Base-by-base conservation (phyloP, 2,113 vertebrate genomes). In the Aegypius monachus region DNA sequence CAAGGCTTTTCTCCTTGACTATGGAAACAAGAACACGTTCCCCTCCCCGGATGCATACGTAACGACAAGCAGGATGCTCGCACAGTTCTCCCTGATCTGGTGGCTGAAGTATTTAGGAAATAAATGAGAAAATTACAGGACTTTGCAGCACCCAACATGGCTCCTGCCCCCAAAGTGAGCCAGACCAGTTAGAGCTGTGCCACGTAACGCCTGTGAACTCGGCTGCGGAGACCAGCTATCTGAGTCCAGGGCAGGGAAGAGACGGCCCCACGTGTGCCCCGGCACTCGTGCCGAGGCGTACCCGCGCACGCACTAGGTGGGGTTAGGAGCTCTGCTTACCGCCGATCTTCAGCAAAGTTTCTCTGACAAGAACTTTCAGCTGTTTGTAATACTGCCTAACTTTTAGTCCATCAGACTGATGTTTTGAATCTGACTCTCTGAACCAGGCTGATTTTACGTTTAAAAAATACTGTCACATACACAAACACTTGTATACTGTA, bases 271-370 rank as follows among this genome's bases (percentile, higher is more conserved):
- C 0, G 12, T 6, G 9, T 53, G 59, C 13, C 31, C 45, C 8
- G 3, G 26, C 27, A 40, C 43, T 16, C 31, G 42, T 22, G 74
- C 61, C 40, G 1, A 0, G n/a, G 52, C 32, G 32, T 31, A 43
- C 11, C 3, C 5, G 1, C 0, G 1, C 16, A 4, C 11, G 50
- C 10, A 2, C 19, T 17, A 29, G 19, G 17, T 15, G 53, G 65
- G 65, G 15, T 32, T 62, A 20, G 55, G 32, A 80, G 22, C 45
- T 93, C 56, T 72, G 43, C 62, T 38, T 21, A 81, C 16, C 0
- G 1, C 18, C 48, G 22, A 47, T 36, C 81, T 72, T 43, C 81
- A 75, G 77, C 10, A 66, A 68, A 53, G 34, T 52, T 90, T 58
- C 47, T 75, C 84, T 16, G 25, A 61, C 14, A 45, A 77, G 52